Evolutionary conservation across 2,797 vertebrate species (phyloP).

Genomic region (Zalophus californianus): DNA sequence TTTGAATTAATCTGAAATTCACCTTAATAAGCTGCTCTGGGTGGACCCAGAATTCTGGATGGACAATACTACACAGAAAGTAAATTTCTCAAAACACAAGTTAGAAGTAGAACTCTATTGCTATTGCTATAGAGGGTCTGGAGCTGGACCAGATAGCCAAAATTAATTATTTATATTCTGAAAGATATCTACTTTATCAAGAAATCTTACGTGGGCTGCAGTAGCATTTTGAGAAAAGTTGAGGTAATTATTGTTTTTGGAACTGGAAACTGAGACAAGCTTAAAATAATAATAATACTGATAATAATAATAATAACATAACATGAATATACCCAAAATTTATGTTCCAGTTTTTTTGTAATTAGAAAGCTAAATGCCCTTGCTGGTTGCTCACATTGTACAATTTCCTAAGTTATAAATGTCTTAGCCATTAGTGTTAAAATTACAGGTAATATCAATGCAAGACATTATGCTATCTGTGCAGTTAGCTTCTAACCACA

Average conservation of each 20-base stretch:
- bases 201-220: neutral
- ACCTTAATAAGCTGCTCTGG: neutral
- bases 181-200: neutral
- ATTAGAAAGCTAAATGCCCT: neutral
- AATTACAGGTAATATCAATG: neutral
- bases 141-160: neutral
- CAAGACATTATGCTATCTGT: neutral
- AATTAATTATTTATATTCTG: neutral
- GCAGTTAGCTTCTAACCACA: neutral
- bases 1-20: neutral
- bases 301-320: neutral
- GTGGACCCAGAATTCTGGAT: neutral
- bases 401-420: neutral
- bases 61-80: neutral
- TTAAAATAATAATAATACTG: neutral
- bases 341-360: neutral
- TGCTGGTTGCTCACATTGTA: neutral
- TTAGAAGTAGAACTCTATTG: neutral
- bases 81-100: neutral
- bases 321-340: neutral
- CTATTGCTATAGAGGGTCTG: neutral
- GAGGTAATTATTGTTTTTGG: neutral
- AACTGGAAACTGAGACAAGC: neutral
- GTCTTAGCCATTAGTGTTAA: neutral
- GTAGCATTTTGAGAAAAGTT: neutral